These are phyloP conservation scores for Gymnocephalus cernua DNA, from an alignment of 2,113 vertebrate genomes.

Conservation along the genomic window DNA sequence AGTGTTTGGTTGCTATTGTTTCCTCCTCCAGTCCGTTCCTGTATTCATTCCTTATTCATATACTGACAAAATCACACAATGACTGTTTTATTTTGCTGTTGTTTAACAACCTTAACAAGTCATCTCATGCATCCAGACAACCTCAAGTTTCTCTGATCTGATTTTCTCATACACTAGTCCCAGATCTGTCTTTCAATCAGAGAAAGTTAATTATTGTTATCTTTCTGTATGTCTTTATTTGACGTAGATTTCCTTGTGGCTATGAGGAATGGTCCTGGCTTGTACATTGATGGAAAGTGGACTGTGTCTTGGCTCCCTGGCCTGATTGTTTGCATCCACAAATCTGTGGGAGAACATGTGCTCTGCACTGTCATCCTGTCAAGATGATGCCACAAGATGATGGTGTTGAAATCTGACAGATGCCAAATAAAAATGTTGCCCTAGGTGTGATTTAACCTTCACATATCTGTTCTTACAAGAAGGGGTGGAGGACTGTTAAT, in stretches of 20 bases:
- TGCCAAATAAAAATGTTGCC: slow-evolving; percentile 73
- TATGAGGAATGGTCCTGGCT: not conserved
- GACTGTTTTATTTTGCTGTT: not conserved
- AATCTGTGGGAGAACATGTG: slow-evolving; percentile 21
- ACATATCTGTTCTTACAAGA: slow-evolving; percentile 9
- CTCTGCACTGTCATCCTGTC: slow-evolving; percentile 59
- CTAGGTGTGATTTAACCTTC: slow-evolving; percentile 54
- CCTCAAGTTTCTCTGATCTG: not conserved
- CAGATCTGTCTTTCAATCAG: not conserved
- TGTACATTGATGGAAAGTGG: slow-evolving; percentile 6
- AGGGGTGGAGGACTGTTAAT: not conserved
- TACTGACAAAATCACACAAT: not conserved
- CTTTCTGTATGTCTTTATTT: slow-evolving; percentile 7
- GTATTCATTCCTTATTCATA: not conserved
- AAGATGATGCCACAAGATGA: slow-evolving; percentile 59
- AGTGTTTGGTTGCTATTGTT: not conserved
- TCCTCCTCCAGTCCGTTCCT: not conserved
- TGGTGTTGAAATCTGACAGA: slow-evolving; percentile 61
- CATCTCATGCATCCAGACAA: too few species aligned
- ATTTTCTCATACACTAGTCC: not conserved
- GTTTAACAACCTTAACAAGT: not conserved
- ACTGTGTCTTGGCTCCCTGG: slow-evolving; percentile 21
- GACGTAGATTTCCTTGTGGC: slow-evolving; percentile 3
- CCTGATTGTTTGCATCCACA: slow-evolving; percentile 15
- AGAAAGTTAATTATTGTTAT: slow-evolving; percentile 1